These are phyloP conservation scores for Polypterus bichir DNA, from an alignment of 2,113 vertebrate genomes.

Conservation along the genomic window DNA sequence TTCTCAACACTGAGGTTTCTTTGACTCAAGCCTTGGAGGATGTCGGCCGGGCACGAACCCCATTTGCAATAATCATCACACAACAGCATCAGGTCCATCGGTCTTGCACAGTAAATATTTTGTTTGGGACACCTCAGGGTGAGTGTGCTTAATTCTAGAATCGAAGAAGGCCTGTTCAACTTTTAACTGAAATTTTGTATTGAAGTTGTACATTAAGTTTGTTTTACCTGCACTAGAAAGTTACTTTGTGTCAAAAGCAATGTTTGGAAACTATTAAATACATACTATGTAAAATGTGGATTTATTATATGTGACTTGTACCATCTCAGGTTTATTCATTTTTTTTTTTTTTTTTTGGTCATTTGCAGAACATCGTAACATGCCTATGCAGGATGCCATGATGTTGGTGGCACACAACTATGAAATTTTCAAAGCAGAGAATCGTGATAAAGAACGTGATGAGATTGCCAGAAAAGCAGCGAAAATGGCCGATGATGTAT, in stretches of 20 bases:
- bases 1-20: constrained; percentile 95
- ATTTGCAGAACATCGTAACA: constrained; percentile 81
- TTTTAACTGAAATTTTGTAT: too few relatives aligned
- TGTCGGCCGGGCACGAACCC: constrained; percentile 83
- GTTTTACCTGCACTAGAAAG: too few relatives aligned
- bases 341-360: constrained; percentile 1
- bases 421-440: constrained; percentile 77
- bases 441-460: constrained; percentile 82
- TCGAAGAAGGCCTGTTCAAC: too few relatives aligned
- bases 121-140: constrained; percentile 97
- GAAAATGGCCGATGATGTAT: constrained; percentile 88
- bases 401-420: constrained; percentile 86
- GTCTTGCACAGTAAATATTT: constrained; percentile 95
- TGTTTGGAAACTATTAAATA: too few relatives aligned
- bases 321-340: not conserved
- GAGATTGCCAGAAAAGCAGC: constrained; percentile 85
- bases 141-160: not conserved
- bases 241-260: too few relatives aligned
- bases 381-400: constrained; percentile 95
- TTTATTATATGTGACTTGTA: too few relatives aligned
- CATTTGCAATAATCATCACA: constrained; percentile 94
- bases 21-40: constrained; percentile 90
- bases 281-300: too few relatives aligned
- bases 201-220: too few relatives aligned
- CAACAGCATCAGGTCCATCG: constrained; percentile 94